Evolutionary conservation across 1,140 invertebrate species (phyloP).

Genomic region (Subanguina moxae): DNA sequence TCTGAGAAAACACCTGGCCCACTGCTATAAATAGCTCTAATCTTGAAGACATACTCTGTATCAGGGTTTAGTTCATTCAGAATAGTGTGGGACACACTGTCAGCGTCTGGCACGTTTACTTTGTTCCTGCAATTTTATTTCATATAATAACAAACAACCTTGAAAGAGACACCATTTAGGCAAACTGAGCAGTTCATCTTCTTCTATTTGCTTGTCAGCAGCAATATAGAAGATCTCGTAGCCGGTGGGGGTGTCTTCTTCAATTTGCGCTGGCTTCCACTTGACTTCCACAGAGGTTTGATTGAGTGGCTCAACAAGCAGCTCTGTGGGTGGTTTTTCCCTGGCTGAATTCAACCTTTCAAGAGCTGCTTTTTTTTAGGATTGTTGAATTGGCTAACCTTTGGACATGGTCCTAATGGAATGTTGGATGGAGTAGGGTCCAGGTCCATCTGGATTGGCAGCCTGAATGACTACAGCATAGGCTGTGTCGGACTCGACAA

Average conservation of each 20-base stretch:
- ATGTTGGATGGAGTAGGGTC: conserved; percentile 56
- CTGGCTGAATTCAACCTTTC: conserved; percentile 32
- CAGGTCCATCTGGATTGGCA: conserved; percentile 57
- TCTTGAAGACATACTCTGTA: conserved; percentile 59
- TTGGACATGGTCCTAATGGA: conserved; percentile 54
- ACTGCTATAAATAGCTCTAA: conserved; percentile 53
- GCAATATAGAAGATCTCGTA: conserved; percentile 56
- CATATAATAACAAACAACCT: background rate
- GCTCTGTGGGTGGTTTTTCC: conserved; percentile 52
- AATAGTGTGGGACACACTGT: conserved; percentile 38
- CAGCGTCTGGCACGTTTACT: conserved; percentile 39
- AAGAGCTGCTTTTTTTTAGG: background rate
- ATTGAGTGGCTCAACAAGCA: conserved; percentile 52
- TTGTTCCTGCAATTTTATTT: conserved; percentile 39
- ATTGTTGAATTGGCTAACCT: conserved; percentile 33
- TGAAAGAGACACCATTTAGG: conserved; percentile 42
- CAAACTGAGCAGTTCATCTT: conserved; percentile 50
- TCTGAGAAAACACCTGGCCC: conserved; percentile 59
- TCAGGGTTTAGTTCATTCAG: conserved; percentile 50
- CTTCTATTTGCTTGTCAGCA: conserved; percentile 56
- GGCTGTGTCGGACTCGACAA: conserved; percentile 50
- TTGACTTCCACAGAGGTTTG: conserved; percentile 50
- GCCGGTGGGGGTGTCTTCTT: conserved; percentile 47
- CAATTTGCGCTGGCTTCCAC: conserved; percentile 49
- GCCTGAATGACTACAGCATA: conserved; percentile 58